Conservation (phyloP, 2,888 invertebrate genomes). For the Macropis europaea region DNA sequence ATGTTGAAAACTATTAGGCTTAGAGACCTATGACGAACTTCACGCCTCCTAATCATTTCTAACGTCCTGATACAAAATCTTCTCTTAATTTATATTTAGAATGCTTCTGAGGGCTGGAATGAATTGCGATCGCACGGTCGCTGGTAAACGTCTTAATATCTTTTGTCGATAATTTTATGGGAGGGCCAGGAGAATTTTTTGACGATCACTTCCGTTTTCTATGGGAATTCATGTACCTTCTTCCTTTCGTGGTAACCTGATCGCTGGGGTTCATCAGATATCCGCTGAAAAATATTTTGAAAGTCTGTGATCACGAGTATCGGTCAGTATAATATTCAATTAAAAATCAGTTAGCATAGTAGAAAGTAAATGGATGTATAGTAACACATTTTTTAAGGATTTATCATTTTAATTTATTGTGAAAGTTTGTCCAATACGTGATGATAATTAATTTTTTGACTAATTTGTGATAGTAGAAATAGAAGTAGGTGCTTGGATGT, state of each 20-base stretch:
- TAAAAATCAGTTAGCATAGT: too few relatives aligned
- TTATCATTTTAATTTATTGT: background rate
- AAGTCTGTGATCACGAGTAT: too few relatives aligned
- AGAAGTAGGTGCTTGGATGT: background rate
- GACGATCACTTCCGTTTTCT: slow-evolving; percentile 2
- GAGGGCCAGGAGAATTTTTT: background rate
- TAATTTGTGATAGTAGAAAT: background rate
- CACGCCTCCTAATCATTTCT: slow-evolving; percentile 63
- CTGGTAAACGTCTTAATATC: background rate
- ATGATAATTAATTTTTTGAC: too few relatives aligned
- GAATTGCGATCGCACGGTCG: slow-evolving; percentile 51
- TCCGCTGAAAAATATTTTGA: slow-evolving; percentile 67
- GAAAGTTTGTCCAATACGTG: too few relatives aligned
- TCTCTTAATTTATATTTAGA: slow-evolving; percentile 78
- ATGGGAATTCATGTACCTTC: slow-evolving; percentile 2
- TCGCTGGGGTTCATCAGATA: slow-evolving; percentile 57
- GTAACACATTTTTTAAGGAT: too few relatives aligned
- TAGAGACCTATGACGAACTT: slow-evolving; percentile 39
- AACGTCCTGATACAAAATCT: slow-evolving; percentile 73
- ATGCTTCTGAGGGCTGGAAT: slow-evolving; percentile 69
- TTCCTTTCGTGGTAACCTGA: slow-evolving; percentile 48
- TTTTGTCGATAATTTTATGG: background rate
- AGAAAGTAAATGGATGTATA: too few relatives aligned
- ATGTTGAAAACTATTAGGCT: background rate
- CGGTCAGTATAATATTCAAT: too few relatives aligned